Evolutionary conservation across 1,140 invertebrate genomes (phyloP).

Genomic region (Leptonema lineaticorne): DNA sequence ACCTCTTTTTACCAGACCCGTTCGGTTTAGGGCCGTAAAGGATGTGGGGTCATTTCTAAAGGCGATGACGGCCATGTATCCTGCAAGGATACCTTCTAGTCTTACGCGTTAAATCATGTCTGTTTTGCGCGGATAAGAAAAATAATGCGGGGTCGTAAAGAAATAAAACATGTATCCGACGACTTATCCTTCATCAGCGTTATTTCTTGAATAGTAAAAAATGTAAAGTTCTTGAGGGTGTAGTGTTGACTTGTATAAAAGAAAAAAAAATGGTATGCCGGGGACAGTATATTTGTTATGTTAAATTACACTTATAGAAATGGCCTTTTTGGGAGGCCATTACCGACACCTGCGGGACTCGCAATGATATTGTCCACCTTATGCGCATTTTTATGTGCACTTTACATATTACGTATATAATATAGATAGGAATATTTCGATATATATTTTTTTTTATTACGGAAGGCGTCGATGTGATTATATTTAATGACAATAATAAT

Average conservation of each 20-base stretch:
- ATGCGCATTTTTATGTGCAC: constrained; percentile 17
- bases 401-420: no score
- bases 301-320: constrained; percentile 35
- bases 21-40: constrained; percentile 35
- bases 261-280: constrained; percentile 11
- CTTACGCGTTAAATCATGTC: constrained; percentile 38
- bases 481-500: constrained; percentile 40
- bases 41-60: constrained; percentile 40
- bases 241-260: no score
- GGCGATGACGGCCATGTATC: constrained; percentile 41
- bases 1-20: constrained; percentile 22
- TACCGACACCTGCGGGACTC: constrained; percentile 33
- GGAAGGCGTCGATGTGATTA: constrained; percentile 34
- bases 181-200: neutral
- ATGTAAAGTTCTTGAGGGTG: neutral
- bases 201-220: constrained; percentile 1
- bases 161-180: neutral
- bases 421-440: no score
- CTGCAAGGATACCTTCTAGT: constrained; percentile 16
- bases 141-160: constrained; percentile 20
- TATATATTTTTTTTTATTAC: neutral
- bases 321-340: constrained; percentile 31
- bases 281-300: constrained; percentile 35
- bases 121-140: constrained; percentile 22
- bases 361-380: constrained; percentile 23